phyloP scores from a whole-genome alignment of 2,113 vertebrate genomes.

The Synodontis membranacea region DNA sequence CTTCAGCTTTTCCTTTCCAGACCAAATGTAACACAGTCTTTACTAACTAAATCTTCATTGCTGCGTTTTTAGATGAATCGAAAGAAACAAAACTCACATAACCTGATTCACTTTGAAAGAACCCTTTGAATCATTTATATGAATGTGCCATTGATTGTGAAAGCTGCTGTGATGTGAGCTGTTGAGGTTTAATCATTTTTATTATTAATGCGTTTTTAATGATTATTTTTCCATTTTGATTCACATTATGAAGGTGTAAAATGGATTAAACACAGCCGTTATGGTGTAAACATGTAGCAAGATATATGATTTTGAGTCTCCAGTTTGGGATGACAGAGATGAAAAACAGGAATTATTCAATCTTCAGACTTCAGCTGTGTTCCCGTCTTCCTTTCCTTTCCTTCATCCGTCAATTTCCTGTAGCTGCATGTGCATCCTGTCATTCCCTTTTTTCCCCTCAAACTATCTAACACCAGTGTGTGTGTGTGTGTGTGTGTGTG shows the following conservation, averaged over 20 bases:
- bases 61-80: background rate
- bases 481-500: background rate
- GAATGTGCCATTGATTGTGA: background rate
- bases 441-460: background rate
- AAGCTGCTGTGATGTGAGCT: background rate
- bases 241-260: background rate
- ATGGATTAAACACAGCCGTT: background rate
- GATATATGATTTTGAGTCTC: background rate
- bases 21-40: background rate
- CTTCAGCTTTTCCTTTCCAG: background rate
- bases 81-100: background rate
- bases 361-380: constrained; percentile 41
- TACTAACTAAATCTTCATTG: background rate
- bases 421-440: constrained; percentile 53
- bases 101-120: background rate
- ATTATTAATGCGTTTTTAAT: background rate
- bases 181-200: background rate
- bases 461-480: background rate
- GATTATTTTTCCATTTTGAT: background rate
- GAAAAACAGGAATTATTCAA: constrained; percentile 50
- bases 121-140: background rate
- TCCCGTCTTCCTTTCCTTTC: constrained; percentile 39
- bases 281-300: background rate
- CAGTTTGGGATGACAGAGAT: background rate
- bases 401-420: constrained; percentile 46